phyloP scores from a whole-genome alignment of 2,888 invertebrate species.

The Nomada hirtipes region DNA sequence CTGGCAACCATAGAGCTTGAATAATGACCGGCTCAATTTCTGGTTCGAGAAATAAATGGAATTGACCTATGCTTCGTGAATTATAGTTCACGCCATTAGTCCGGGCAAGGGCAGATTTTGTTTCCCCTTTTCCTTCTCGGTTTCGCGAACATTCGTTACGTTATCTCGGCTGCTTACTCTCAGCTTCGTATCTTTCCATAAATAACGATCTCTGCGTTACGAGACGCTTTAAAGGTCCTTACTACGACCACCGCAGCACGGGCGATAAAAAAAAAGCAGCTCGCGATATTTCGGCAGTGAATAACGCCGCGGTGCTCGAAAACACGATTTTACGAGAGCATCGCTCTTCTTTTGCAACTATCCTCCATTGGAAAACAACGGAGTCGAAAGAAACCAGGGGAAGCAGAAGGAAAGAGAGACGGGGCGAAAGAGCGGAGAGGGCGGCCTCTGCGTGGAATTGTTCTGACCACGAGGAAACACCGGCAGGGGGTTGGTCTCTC shows the following conservation, averaged over 20 bases:
- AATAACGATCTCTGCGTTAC: constrained; percentile 39
- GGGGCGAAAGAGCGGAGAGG: not conserved
- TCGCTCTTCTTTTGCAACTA: constrained; percentile 39
- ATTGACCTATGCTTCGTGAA: not conserved
- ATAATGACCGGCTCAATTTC: not conserved
- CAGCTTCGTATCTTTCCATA: constrained; percentile 3
- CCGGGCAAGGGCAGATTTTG: too few species aligned
- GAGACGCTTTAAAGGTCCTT: constrained; percentile 30
- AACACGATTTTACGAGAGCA: constrained; percentile 37
- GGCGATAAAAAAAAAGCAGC: constrained; percentile 18
- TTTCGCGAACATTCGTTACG: constrained; percentile 4
- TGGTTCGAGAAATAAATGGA: not conserved
- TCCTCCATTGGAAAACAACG: constrained; percentile 25
- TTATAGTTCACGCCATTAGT: not conserved
- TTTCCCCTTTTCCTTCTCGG: too few species aligned
- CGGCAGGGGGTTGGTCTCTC: constrained; percentile 36
- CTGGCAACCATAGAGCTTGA: not conserved
- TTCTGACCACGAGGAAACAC: constrained; percentile 57
- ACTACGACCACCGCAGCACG: not conserved
- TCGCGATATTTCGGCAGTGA: constrained; percentile 28
- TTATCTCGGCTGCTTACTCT: not conserved
- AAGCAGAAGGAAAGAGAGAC: not conserved
- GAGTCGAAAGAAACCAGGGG: not conserved
- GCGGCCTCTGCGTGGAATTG: constrained; percentile 44
- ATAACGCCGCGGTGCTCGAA: constrained; percentile 31